Percentiles rank a stretch among this genome's conserved stretches.
Conservation (phyloP, 2,888 invertebrate genomes). For the Fragum fragum region DNA sequence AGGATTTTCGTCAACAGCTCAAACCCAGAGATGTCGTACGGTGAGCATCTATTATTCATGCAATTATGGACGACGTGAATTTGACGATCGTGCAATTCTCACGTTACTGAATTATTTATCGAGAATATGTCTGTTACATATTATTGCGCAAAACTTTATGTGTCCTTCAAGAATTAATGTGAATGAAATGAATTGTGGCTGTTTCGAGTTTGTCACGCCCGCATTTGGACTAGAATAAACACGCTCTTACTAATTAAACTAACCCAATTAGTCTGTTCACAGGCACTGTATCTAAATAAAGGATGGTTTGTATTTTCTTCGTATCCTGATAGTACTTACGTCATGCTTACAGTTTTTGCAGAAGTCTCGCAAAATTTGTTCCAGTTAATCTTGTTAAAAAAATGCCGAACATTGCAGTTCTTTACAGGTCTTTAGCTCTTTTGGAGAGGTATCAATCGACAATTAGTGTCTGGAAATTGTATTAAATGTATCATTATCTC, state of each 20-base stretch:
- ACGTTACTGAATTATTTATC: conserved; percentile 25
- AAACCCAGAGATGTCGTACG: conserved; percentile 4
- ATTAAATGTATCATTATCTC: too few relatives aligned
- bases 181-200: not conserved
- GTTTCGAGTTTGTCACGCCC: not conserved
- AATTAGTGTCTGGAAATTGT: too few relatives aligned
- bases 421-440: too few relatives aligned
- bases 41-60: conserved; percentile 24
- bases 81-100: conserved; percentile 30
- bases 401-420: too few relatives aligned
- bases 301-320: not conserved
- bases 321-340: too few relatives aligned
- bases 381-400: too few relatives aligned
- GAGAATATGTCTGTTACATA: conserved; percentile 22
- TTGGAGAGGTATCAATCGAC: too few relatives aligned
- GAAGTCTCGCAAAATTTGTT: too few relatives aligned
- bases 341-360: too few relatives aligned
- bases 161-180: conserved; percentile 1
- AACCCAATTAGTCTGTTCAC: conserved; percentile 1
- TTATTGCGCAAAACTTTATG: conserved; percentile 21
- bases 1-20: conserved; percentile 13
- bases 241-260: not conserved
- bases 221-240: not conserved
- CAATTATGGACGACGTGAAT: conserved; percentile 26
- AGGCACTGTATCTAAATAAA: conserved; percentile 8